phyloP scores from a whole-genome alignment of 2,797 vertebrate species.

The Macrochelys suwanniensis region DNA sequence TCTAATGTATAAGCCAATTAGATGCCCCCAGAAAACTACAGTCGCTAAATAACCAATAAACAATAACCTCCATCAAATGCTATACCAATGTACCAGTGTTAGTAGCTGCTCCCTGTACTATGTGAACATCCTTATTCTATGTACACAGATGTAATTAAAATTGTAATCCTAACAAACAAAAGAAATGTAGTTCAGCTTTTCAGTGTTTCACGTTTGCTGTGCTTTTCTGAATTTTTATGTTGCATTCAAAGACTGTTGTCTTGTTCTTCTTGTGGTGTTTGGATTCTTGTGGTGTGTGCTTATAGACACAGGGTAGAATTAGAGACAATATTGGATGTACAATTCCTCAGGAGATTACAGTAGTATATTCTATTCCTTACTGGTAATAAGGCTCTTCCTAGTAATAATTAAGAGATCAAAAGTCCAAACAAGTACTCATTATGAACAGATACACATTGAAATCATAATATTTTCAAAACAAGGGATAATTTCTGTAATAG shows the following conservation, averaged over 20 bases:
- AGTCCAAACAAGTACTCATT: slow-evolving; percentile 90
- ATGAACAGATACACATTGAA: slow-evolving; percentile 90
- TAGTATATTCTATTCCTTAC: slow-evolving; percentile 90
- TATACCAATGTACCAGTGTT: slow-evolving; percentile 96
- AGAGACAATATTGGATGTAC: slow-evolving; percentile 95
- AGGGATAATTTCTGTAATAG: slow-evolving; percentile 96
- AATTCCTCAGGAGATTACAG: slow-evolving; percentile 91
- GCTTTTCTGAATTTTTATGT: slow-evolving; percentile 88
- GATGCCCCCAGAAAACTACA: slow-evolving; percentile 86
- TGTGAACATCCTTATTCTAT: slow-evolving; percentile 96
- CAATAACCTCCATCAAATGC: slow-evolving; percentile 90
- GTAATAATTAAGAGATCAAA: slow-evolving; percentile 90
- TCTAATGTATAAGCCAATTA: slow-evolving; percentile 90
- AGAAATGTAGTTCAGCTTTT: slow-evolving; percentile 94
- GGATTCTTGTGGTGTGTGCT: slow-evolving; percentile 94
- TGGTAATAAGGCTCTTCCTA: slow-evolving; percentile 91
- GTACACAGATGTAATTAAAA: slow-evolving; percentile 99
- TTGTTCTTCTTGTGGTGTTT: slow-evolving; percentile 94
- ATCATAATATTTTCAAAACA: slow-evolving; percentile 95
- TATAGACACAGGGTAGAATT: slow-evolving; percentile 96
- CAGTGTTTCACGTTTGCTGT: slow-evolving; percentile 96
- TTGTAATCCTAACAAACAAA: slow-evolving; percentile 97
- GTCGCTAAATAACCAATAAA: slow-evolving; percentile 89
- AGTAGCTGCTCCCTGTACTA: slow-evolving; percentile 95
- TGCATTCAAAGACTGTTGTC: slow-evolving; percentile 89